phyloP scores from a whole-genome alignment of 35 echinoderm and acorn worm genomes.

The Ophioderma brevispina region DNA sequence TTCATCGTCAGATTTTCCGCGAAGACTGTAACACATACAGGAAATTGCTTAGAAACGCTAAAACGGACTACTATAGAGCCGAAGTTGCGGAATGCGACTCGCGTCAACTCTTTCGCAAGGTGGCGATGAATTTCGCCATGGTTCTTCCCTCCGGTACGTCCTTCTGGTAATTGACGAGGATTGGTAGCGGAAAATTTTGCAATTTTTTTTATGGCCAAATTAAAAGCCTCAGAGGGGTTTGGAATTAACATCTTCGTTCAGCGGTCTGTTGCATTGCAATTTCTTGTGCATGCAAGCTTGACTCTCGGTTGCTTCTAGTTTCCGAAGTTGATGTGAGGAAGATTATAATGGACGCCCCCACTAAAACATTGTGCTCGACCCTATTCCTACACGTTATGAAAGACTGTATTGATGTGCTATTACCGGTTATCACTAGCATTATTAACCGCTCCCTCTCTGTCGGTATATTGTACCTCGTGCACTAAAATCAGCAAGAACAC shows the following conservation, averaged over 20 bases:
- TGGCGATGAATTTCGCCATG: neutral
- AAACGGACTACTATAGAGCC: neutral
- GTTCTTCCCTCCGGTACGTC: neutral
- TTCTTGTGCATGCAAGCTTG: neutral
- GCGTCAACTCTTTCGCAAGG: neutral
- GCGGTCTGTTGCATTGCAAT: neutral
- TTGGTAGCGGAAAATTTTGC: neutral
- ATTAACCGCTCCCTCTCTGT: neutral
- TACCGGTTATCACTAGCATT: neutral
- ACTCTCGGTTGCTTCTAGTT: neutral
- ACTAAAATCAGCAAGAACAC: neutral
- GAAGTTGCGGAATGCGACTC: neutral
- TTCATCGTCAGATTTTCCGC: conserved; percentile 25
- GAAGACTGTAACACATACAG: neutral
- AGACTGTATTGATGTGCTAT: neutral
- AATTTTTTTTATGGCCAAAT: neutral
- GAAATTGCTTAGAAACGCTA: neutral
- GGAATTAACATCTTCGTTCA: neutral
- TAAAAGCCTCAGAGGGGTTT: neutral
- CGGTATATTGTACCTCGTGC: neutral
- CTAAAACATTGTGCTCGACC: neutral
- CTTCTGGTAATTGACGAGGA: neutral
- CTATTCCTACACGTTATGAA: neutral
- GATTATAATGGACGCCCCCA: neutral
- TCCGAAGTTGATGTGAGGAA: neutral